Conservation (phyloP, 23 tunicate species). For the Clavelina lepadiformis region DNA sequence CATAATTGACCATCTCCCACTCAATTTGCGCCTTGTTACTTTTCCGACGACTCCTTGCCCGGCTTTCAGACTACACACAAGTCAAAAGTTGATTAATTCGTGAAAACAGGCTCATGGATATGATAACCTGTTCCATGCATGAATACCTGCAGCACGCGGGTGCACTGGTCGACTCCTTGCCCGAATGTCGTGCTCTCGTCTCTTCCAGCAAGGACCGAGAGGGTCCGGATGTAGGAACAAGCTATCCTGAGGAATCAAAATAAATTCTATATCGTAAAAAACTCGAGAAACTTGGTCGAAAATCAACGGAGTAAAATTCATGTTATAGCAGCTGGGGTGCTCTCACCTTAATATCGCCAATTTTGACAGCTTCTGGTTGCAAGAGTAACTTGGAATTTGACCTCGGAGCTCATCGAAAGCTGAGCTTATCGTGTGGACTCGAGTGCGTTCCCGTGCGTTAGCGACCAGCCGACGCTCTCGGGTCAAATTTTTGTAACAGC, state of each 20-base stretch:
- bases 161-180: slow-evolving; percentile 95
- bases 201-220: slow-evolving; percentile 85
- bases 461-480: slow-evolving; percentile 96
- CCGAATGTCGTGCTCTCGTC: slow-evolving; percentile 50
- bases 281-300: too few species aligned
- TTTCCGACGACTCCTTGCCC: slow-evolving; percentile 93
- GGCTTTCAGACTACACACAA: slow-evolving; percentile 81
- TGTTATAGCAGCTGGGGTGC: too few species aligned
- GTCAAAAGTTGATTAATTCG: neutral
- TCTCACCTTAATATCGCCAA: slow-evolving; percentile 91
- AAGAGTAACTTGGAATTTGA: slow-evolving; percentile 96
- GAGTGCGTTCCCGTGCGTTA: slow-evolving; percentile 96
- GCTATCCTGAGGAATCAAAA: slow-evolving; percentile 76
- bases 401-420: slow-evolving; percentile 94
- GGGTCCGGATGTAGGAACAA: slow-evolving; percentile 87
- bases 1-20: slow-evolving; percentile 85
- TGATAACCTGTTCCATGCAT: neutral
- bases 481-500: slow-evolving; percentile 83
- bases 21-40: slow-evolving; percentile 94
- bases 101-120: neutral
- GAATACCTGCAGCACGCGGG: slow-evolving; percentile 81
- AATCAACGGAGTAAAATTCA: too few species aligned
- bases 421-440: slow-evolving; percentile 99
- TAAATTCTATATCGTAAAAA: neutral
- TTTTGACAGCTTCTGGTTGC: slow-evolving; percentile 98